Conservation (phyloP, 2,888 invertebrate species). For the Parthenolecanium corni region DNA sequence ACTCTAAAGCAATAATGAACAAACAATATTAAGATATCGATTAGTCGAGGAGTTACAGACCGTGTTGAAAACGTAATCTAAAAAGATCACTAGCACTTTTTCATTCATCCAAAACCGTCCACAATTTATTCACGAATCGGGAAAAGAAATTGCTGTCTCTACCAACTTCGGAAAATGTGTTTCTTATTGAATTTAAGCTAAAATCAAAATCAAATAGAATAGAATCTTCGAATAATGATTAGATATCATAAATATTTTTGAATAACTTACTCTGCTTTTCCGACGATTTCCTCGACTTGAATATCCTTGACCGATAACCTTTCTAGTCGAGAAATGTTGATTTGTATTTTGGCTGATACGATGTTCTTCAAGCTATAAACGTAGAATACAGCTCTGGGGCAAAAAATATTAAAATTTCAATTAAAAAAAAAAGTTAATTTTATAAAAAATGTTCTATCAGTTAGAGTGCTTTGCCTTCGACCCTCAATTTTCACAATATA, state of each 20-base stretch:
- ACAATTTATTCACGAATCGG: background rate
- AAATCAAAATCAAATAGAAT: background rate
- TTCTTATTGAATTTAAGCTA: background rate
- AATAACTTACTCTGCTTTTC: slow-evolving; percentile 5
- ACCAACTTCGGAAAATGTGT: background rate
- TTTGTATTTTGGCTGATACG: background rate
- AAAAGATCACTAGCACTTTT: too few species aligned
- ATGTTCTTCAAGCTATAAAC: background rate
- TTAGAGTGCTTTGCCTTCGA: too few species aligned
- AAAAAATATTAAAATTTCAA: too few species aligned
- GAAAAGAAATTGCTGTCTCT: slow-evolving; percentile 7
- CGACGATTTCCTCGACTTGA: background rate
- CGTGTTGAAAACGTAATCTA: too few species aligned
- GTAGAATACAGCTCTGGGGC: background rate
- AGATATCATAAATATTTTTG: background rate
- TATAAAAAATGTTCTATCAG: too few species aligned
- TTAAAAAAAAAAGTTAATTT: too few species aligned
- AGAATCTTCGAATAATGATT: background rate
- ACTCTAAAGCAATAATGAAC: too few species aligned
- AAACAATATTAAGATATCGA: too few species aligned
- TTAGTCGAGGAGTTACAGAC: too few species aligned
- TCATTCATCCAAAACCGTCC: too few species aligned
- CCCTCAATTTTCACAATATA: too few species aligned
- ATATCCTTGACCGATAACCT: background rate
- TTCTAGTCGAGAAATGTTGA: background rate